phyloP scores from a whole-genome alignment of 1,140 invertebrate species.

The Aphaenogaster ashmeadi region DNA sequence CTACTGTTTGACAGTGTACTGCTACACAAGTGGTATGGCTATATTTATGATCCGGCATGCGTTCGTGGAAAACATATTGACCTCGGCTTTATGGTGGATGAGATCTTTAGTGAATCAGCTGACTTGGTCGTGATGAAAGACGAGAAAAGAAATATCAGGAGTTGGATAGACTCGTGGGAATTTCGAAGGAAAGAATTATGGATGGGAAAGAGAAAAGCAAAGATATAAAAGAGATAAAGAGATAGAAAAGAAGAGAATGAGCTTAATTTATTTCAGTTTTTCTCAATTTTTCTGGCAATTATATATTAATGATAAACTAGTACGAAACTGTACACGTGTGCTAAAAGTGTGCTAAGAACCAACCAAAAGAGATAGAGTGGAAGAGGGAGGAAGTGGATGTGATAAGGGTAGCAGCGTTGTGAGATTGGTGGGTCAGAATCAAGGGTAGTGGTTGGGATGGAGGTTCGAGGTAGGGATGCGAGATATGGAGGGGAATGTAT shows the following conservation, averaged over 20 bases:
- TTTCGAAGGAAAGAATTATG: background rate
- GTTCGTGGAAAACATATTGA: constrained; percentile 67
- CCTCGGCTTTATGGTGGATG: constrained; percentile 77
- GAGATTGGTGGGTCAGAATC: constrained; percentile 65
- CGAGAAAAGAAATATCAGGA: background rate
- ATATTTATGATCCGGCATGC: constrained; percentile 52
- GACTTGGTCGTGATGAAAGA: constrained; percentile 67
- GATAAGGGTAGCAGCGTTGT: constrained; percentile 21
- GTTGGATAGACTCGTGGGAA: background rate
- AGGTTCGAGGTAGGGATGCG: constrained; percentile 45
- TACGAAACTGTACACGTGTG: background rate
- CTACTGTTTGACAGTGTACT: background rate
- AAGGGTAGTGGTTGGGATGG: constrained; percentile 56
- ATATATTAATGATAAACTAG: constrained; percentile 4
- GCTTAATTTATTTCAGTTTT: background rate
- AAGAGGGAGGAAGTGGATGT: background rate
- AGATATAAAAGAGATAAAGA: background rate
- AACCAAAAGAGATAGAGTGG: background rate
- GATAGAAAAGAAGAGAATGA: background rate
- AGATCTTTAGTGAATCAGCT: constrained; percentile 75
- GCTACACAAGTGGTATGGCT: constrained; percentile 14
- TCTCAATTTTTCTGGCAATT: background rate
- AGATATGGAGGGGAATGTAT: constrained; percentile 77
- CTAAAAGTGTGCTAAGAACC: constrained; percentile 4
- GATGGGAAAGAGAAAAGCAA: background rate